These are phyloP conservation scores for Megaustenia siamemsis DNA, from an alignment of 2,888 invertebrate species.

Conservation along the genomic window DNA sequence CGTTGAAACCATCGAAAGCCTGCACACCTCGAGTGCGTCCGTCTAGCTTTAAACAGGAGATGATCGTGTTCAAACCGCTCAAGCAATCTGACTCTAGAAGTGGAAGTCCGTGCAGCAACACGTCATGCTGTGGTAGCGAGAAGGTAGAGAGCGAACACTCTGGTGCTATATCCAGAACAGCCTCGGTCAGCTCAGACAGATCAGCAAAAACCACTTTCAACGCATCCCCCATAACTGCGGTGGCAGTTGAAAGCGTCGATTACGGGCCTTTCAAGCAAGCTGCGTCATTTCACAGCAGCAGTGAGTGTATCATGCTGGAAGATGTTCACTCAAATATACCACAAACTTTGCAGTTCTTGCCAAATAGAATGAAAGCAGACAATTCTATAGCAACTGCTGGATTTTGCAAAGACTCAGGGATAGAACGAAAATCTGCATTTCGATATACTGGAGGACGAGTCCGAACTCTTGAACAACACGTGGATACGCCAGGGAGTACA, in stretches of 20 bases:
- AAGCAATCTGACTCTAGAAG: conserved; percentile 38
- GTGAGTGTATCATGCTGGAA: not conserved
- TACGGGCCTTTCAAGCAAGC: conserved; percentile 8
- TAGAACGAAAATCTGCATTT: conserved; percentile 1
- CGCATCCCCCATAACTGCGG: not conserved
- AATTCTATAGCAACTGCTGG: not conserved
- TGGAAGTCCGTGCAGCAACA: conserved; percentile 39
- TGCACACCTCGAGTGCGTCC: conserved; percentile 35
- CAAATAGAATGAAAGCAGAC: not conserved
- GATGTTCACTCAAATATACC: not conserved
- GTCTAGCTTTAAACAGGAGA: conserved; percentile 50
- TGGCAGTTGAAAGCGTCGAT: conserved; percentile 7
- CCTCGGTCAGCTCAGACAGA: conserved; percentile 38
- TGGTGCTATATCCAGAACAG: not conserved
- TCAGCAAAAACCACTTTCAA: conserved; percentile 10
- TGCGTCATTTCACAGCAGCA: not conserved
- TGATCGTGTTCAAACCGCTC: conserved; percentile 47
- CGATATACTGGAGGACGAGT: not conserved
- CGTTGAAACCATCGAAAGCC: conserved; percentile 11
- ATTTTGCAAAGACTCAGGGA: not conserved
- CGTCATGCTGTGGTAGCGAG: conserved; percentile 48
- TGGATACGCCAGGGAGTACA: conserved; percentile 45
- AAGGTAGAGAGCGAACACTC: conserved; percentile 37
- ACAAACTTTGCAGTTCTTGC: not conserved
- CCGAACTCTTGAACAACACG: not conserved